Percentiles rank a stretch among this genome's conserved stretches.
Conservation (phyloP, 2,797 vertebrate genomes). For the Semotilus atromaculatus region DNA sequence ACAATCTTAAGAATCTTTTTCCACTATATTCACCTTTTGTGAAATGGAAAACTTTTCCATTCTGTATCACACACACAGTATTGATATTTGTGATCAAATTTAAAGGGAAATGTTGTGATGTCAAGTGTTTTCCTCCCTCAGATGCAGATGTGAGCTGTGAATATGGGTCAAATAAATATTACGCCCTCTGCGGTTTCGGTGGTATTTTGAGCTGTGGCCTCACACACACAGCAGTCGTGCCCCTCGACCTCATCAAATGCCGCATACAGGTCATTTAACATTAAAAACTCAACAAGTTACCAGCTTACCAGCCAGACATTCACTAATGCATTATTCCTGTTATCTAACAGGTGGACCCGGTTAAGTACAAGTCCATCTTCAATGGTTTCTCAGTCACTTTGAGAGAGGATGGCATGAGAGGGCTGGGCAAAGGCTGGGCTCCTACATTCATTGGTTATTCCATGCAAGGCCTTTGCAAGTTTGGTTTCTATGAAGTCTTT, state of each 20-base stretch:
- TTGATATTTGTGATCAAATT: not conserved
- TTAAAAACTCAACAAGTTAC: not conserved
- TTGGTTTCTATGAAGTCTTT: slow-evolving; percentile 97
- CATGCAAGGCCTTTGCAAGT: slow-evolving; percentile 98
- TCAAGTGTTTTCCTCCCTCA: slow-evolving; percentile 52
- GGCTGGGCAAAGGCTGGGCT: slow-evolving; percentile 95
- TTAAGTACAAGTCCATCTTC: slow-evolving; percentile 94
- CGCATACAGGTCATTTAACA: slow-evolving; percentile 73
- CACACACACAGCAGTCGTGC: slow-evolving; percentile 84
- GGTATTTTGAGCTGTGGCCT: slow-evolving; percentile 85
- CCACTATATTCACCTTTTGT: not conserved
- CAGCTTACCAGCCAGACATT: not conserved
- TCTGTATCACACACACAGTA: not conserved
- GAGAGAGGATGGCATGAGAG: slow-evolving; percentile 90
- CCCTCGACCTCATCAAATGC: slow-evolving; percentile 85
- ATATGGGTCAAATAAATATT: slow-evolving; percentile 82
- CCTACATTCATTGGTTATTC: slow-evolving; percentile 97
- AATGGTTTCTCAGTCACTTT: slow-evolving; percentile 90
- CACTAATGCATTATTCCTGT: not conserved
- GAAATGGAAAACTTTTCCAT: not conserved
- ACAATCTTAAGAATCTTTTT: too few species aligned
- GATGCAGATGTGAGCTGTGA: slow-evolving; percentile 77
- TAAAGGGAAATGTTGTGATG: not conserved
- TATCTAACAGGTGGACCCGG: slow-evolving; percentile 86
- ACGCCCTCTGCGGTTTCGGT: slow-evolving; percentile 83